phyloP scores from a whole-genome alignment of 2,113 vertebrate species.

The Bostrychus sinensis region DNA sequence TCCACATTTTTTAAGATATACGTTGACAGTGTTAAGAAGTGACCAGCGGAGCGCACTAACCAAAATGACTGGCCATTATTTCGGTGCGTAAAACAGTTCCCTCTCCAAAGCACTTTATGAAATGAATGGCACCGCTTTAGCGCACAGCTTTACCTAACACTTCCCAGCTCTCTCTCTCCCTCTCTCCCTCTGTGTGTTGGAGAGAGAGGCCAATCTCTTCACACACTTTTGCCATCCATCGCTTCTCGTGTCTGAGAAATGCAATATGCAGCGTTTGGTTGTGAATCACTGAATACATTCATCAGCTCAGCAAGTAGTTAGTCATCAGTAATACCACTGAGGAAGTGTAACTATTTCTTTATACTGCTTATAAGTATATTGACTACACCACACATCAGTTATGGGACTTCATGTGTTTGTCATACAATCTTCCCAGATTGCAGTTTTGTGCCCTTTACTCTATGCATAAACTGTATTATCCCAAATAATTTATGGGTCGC shows the following conservation, averaged over 20 bases:
- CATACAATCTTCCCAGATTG: not conserved
- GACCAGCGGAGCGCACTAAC: not conserved
- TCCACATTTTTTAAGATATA: slow-evolving; percentile 74
- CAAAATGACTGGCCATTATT: slow-evolving; percentile 23
- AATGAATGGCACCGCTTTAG: slow-evolving; percentile 42
- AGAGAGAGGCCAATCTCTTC: slow-evolving; percentile 1
- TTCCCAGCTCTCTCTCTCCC: slow-evolving; percentile 17
- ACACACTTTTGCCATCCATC: not conserved
- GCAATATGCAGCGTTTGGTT: not conserved
- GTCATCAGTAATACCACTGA: not conserved
- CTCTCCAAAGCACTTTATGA: not conserved
- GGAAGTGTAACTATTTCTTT: not conserved
- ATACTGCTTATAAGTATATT: no score
- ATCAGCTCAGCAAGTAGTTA: not conserved
- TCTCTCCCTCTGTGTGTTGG: slow-evolving; percentile 23
- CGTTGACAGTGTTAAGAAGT: not conserved
- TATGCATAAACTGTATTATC: not conserved
- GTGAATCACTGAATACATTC: not conserved
- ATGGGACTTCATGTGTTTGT: no score
- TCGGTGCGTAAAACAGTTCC: slow-evolving; percentile 32
- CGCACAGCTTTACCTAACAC: slow-evolving; percentile 26
- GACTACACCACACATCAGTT: no score
- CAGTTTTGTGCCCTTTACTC: not conserved
- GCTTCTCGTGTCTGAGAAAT: not conserved
- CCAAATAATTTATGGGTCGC: not conserved